A percentile compares a stretch with the other conserved stretches of the same genome.
These are phyloP conservation scores for Hippocampus comes DNA, from an alignment of 2,113 vertebrate species.

Conservation along the genomic window DNA sequence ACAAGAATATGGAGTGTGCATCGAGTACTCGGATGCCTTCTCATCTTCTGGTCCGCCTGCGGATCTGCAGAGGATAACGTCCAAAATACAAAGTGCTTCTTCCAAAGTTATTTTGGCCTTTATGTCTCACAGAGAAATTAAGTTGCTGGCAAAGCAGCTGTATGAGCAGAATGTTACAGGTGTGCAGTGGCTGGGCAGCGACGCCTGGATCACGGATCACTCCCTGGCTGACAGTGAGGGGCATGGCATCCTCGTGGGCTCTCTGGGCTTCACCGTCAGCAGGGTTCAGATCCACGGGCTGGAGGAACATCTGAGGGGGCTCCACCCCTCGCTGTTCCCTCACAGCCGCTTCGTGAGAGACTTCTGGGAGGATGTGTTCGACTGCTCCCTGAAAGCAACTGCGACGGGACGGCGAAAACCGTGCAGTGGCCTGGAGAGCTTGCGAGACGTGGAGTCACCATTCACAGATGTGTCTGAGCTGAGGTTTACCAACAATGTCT, in stretches of 20 bases:
- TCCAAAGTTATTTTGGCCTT: slow-evolving; percentile 74
- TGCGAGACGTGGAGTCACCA: slow-evolving; percentile 51
- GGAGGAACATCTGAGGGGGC: slow-evolving; percentile 58
- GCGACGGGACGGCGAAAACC: slow-evolving; percentile 16
- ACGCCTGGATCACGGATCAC: slow-evolving; percentile 76
- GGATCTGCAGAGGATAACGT: slow-evolving; percentile 53
- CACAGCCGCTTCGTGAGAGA: slow-evolving; percentile 67
- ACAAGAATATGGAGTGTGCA: slow-evolving; percentile 68
- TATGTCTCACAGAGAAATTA: slow-evolving; percentile 73
- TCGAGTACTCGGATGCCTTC: slow-evolving; percentile 71
- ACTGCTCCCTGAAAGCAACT: slow-evolving; percentile 55
- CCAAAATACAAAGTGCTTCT: slow-evolving; percentile 62
- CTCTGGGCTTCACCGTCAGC: slow-evolving; percentile 68
- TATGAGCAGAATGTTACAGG: slow-evolving; percentile 66
- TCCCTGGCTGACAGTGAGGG: slow-evolving; percentile 61
- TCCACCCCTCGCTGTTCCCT: slow-evolving; percentile 68
- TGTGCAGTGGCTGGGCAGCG: slow-evolving; percentile 74
- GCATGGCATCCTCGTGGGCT: slow-evolving; percentile 57
- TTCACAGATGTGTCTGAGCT: slow-evolving; percentile 71
- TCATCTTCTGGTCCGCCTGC: slow-evolving; percentile 63
- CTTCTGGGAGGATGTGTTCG: slow-evolving; percentile 72
- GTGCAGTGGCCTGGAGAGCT: slow-evolving; percentile 66
- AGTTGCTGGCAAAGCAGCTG: slow-evolving; percentile 63
- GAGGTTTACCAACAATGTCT: slow-evolving; percentile 71
- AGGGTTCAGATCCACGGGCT: slow-evolving; percentile 65